phyloP scores from a whole-genome alignment of 2,113 vertebrate species.

The Agapornis roseicollis region DNA sequence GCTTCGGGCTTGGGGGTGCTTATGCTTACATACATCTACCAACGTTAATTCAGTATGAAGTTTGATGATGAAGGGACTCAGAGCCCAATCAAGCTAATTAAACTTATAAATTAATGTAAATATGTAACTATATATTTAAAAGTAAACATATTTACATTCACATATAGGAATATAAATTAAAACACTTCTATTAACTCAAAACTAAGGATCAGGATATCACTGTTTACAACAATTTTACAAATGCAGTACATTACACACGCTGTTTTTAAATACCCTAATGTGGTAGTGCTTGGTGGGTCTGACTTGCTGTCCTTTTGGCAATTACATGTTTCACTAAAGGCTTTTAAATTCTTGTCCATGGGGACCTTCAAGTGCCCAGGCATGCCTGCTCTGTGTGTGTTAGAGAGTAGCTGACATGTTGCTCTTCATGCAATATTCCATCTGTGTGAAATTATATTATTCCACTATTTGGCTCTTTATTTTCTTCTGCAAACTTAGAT shows the following conservation, averaged over 20 bases:
- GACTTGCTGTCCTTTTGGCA: neutral
- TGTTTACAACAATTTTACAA: neutral
- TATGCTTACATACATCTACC: neutral
- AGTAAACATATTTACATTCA: neutral
- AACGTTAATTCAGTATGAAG: neutral
- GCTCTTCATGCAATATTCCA: neutral
- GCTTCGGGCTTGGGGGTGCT: neutral
- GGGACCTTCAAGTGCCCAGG: neutral
- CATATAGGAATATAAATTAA: neutral
- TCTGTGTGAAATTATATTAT: neutral
- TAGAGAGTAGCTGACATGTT: neutral
- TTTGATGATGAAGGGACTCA: neutral
- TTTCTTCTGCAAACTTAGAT: neutral
- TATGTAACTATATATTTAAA: neutral
- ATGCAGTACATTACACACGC: neutral
- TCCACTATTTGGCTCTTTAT: neutral
- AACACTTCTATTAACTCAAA: neutral
- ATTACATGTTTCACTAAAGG: neutral
- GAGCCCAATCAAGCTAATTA: neutral
- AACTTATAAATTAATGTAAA: neutral
- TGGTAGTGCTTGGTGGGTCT: neutral
- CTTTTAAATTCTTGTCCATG: neutral
- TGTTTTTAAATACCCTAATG: neutral
- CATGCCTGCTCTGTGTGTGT: neutral
- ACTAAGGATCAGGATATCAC: neutral